Percentiles rank a stretch among this genome's conserved stretches.
Conservation (phyloP, 1,140 invertebrate genomes). For the Cecropterus lyciades region DNA sequence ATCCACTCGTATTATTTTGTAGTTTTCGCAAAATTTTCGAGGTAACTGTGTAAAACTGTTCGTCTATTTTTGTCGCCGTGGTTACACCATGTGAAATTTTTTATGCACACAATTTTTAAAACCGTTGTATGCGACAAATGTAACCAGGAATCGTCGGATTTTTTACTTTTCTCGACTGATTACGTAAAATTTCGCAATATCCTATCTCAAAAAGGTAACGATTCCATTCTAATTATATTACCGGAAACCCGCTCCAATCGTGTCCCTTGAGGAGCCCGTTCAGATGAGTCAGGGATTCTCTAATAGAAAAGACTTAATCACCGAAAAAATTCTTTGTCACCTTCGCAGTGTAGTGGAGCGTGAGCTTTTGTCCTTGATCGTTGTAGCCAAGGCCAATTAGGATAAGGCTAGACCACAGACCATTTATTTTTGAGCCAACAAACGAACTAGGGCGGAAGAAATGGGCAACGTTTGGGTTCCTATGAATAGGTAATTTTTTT, state of each 20-base stretch:
- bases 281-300: conserved; percentile 4
- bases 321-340: conserved; percentile 7
- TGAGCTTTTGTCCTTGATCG: conserved; percentile 1
- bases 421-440: conserved; percentile 4
- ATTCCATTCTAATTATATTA: conserved; percentile 1
- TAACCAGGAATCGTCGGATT: too few relatives aligned
- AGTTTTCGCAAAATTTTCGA: too few relatives aligned
- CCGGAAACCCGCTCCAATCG: neutral
- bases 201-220: neutral
- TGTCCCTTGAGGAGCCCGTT: neutral
- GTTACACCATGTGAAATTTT: too few relatives aligned
- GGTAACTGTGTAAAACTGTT: too few relatives aligned
- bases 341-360: neutral
- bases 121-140: too few relatives aligned
- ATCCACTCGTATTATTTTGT: too few relatives aligned
- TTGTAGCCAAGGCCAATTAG: conserved; percentile 3
- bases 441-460: neutral
- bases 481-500: too few relatives aligned
- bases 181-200: neutral
- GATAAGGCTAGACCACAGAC: neutral
- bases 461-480: neutral
- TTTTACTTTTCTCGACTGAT: too few relatives aligned
- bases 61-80: too few relatives aligned
- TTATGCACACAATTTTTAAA: too few relatives aligned
- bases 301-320: conserved; percentile 6